Evolutionary conservation across 2,797 vertebrate species (phyloP).

Genomic region (Geotrypetes seraphini): DNA sequence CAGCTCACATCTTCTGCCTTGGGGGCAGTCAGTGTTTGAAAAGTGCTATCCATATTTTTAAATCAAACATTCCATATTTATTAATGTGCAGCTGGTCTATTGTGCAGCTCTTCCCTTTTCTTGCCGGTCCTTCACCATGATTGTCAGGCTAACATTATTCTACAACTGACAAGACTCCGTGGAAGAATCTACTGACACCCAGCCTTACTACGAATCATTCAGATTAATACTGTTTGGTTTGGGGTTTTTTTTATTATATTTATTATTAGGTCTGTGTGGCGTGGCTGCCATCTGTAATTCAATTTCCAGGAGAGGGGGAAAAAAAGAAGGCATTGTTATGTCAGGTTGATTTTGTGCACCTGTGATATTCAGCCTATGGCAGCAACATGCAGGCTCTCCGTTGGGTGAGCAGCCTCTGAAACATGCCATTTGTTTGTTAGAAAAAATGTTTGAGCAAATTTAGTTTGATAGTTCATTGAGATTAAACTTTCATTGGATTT

Average conservation of each 20-base stretch:
- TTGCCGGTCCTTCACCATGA: conserved; percentile 38
- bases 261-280: conserved; percentile 27
- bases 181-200: conserved; percentile 42
- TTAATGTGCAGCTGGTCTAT: conserved; percentile 74
- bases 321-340: conserved; percentile 16
- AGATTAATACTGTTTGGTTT: conserved; percentile 35
- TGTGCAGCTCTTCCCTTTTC: conserved; percentile 46
- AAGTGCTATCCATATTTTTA: conserved; percentile 73
- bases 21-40: conserved; percentile 37
- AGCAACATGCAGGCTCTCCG: not conserved
- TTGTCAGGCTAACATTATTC: conserved; percentile 54
- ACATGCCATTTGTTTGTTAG: conserved; percentile 15
- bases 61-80: conserved; percentile 78
- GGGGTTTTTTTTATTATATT: too few relatives aligned
- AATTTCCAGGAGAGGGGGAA: conserved; percentile 22
- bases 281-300: conserved; percentile 34
- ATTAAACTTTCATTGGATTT: conserved; percentile 43
- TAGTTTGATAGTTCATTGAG: conserved; percentile 49
- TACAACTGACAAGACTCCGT: conserved; percentile 48
- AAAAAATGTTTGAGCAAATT: conserved; percentile 29
- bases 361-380: conserved; percentile 15
- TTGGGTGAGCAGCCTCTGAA: not conserved
- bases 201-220: conserved; percentile 38
- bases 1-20: conserved; percentile 65
- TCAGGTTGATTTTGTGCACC: conserved; percentile 32